Percentiles rank a stretch among this genome's conserved stretches.
Conservation (phyloP, 1,140 invertebrate species). For the Rhopalosiphum padi region DNA sequence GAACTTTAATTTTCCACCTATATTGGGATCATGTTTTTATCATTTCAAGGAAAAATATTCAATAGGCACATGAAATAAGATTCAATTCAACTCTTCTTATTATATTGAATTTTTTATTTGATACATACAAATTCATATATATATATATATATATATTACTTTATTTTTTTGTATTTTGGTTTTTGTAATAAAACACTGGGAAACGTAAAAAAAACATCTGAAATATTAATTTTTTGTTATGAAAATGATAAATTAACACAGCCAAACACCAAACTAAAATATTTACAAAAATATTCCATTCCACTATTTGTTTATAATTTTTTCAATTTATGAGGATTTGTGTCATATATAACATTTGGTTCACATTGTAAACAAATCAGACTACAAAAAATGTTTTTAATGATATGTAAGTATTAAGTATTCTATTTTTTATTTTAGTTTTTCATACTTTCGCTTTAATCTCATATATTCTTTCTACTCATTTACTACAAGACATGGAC, state of each 20-base stretch:
- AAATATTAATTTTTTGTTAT: background rate
- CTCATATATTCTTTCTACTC: background rate
- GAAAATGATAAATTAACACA: background rate
- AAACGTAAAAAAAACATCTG: background rate
- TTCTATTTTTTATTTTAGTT: background rate
- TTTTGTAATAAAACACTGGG: background rate
- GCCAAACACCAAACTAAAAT: background rate
- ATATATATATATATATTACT: background rate
- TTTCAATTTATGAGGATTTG: background rate
- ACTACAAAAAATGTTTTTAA: background rate
- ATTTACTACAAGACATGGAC: background rate
- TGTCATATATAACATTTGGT: background rate
- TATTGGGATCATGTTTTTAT: background rate
- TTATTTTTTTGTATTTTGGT: background rate
- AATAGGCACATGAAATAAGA: background rate
- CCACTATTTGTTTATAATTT: background rate
- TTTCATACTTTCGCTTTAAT: background rate
- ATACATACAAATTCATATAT: background rate
- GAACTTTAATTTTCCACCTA: background rate
- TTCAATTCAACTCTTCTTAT: background rate
- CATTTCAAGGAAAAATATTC: background rate
- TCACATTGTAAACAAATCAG: background rate
- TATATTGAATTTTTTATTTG: background rate
- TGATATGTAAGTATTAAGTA: background rate
- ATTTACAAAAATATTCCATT: background rate